Evolutionary conservation across 1,140 invertebrate genomes (phyloP).

Genomic region (Lordiphosa clarofinis): DNA sequence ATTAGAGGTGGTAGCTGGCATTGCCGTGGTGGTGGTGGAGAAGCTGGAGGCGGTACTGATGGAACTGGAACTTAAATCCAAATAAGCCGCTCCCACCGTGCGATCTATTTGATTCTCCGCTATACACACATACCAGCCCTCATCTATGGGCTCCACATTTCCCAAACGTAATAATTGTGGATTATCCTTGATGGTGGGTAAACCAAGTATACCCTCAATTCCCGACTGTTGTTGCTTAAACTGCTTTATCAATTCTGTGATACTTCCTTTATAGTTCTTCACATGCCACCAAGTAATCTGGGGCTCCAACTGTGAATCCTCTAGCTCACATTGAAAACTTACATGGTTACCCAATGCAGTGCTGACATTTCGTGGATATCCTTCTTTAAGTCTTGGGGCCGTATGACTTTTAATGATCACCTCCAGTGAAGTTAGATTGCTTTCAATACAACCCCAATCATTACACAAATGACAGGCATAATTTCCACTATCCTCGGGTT

Average conservation of each 20-base stretch:
- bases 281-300: conserved; percentile 85
- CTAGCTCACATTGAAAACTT: conserved; percentile 84
- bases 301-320: conserved; percentile 87
- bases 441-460: conserved; percentile 86
- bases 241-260: conserved; percentile 17
- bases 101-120: conserved; percentile 91
- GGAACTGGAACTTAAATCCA: conserved; percentile 75
- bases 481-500: conserved; percentile 88
- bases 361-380: conserved; percentile 88
- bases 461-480: conserved; percentile 93
- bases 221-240: conserved; percentile 11
- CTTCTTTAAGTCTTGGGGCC: conserved; percentile 88
- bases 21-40: conserved; percentile 1
- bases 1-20: background rate
- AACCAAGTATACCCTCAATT: background rate
- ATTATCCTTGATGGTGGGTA: conserved; percentile 30
- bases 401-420: conserved; percentile 83
- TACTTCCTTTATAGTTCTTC: conserved; percentile 4
- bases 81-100: conserved; percentile 88
- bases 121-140: conserved; percentile 96
- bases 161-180: conserved; percentile 86
- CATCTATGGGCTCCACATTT: conserved; percentile 91
- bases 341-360: conserved; percentile 85
- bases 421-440: conserved; percentile 80
- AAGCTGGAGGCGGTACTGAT: conserved; percentile 7